A percentile compares a stretch with the other conserved stretches of the same genome.
These are phyloP conservation scores for Rhinella marina DNA, from an alignment of 2,797 vertebrate species.

Conservation along the genomic window DNA sequence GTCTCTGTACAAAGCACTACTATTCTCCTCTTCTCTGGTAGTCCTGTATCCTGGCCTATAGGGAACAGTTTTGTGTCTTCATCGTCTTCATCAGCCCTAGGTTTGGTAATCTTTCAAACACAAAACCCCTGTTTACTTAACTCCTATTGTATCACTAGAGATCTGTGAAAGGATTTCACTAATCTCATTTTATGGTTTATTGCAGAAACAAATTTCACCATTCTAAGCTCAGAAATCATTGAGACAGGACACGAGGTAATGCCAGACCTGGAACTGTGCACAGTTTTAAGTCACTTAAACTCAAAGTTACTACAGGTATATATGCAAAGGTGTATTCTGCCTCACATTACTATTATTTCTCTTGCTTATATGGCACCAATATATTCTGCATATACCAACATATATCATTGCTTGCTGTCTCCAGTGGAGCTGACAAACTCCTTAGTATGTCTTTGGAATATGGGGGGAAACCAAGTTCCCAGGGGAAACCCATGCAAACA, in stretches of 20 bases:
- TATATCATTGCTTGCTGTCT: too few species aligned
- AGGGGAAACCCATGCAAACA: too few species aligned
- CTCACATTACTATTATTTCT: not conserved
- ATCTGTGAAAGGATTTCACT: constrained; percentile 14
- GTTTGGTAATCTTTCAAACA: not conserved
- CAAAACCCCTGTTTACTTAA: not conserved
- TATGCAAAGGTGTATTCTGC: not conserved
- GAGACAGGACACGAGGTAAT: not conserved
- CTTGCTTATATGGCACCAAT: too few species aligned
- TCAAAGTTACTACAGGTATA: not conserved
- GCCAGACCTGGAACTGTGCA: not conserved
- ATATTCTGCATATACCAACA: too few species aligned
- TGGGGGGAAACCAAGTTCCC: too few species aligned
- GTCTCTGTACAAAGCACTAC: too few species aligned
- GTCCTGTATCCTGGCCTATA: not conserved
- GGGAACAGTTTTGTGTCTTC: not conserved
- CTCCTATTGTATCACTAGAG: constrained; percentile 8
- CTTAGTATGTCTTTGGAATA: too few species aligned
- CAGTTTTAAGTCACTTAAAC: not conserved
- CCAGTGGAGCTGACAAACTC: too few species aligned
- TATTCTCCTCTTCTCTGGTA: not conserved
- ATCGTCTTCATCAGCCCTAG: not conserved
- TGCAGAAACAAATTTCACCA: constrained; percentile 6
- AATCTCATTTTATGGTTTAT: constrained; percentile 16
- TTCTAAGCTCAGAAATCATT: not conserved